phyloP scores from a whole-genome alignment of 2,888 invertebrate species.

The Argyresthia goedartella region DNA sequence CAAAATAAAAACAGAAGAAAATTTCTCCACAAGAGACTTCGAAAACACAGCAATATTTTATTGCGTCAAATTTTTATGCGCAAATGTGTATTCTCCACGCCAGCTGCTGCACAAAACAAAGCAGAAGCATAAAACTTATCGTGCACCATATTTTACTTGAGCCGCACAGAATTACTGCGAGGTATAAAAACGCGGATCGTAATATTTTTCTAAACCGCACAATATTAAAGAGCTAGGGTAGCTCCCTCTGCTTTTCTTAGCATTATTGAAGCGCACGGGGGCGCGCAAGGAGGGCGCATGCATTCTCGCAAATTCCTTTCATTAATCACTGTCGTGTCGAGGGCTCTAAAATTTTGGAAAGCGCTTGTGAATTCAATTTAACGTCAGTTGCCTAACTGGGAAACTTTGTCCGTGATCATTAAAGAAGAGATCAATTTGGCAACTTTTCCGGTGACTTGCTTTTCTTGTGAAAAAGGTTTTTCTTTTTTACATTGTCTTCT shows the following conservation, averaged over 20 bases:
- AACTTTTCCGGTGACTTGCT: background rate
- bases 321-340: constrained; percentile 69
- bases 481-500: no score
- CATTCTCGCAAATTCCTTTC: constrained; percentile 51
- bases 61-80: constrained; percentile 1
- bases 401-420: constrained; percentile 56
- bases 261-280: constrained; percentile 28
- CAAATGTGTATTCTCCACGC: background rate
- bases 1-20: no score
- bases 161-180: constrained; percentile 2
- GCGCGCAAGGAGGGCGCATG: constrained; percentile 30
- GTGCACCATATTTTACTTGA: constrained; percentile 4
- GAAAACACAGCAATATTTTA: background rate
- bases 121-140: constrained; percentile 5
- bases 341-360: constrained; percentile 59
- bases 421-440: constrained; percentile 50
- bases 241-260: constrained; percentile 40
- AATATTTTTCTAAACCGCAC: constrained; percentile 13
- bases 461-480: no score
- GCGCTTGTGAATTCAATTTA: constrained; percentile 63
- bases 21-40: no score
- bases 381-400: constrained; percentile 44
- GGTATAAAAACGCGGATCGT: background rate
- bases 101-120: constrained; percentile 3
- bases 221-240: constrained; percentile 19